Evolutionary conservation across 1,140 invertebrate genomes (phyloP), one percentile per base, ranked within the genome.

Genomic region (Drosophila santomea): DNA sequence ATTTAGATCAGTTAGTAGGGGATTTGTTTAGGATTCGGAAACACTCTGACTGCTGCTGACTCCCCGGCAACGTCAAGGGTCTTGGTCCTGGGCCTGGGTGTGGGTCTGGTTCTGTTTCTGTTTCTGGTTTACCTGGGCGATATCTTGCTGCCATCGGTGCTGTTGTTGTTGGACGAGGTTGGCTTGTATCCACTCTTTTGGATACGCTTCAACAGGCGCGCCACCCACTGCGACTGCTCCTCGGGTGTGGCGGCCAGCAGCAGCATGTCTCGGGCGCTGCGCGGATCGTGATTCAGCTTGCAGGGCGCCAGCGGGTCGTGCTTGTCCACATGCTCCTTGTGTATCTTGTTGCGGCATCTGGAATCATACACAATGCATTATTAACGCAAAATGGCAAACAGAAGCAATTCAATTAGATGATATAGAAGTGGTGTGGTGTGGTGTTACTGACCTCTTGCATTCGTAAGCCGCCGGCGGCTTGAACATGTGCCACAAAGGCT

Each of bases 401-500:
- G 25, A 25, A 25, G 25, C 25, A 25, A 25, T 25, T 4, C 38
- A 14, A 4, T 39, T 39, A 4, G 14, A 14, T 14, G 3, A 38
- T 38, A 3, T n/a, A 32, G 17, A 17, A 17, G 17, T 17, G 17
- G 17, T 17, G 17, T 17, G 17, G 17, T 17, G 28, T 32, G 28
- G 7, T 10, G 28, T 8, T 32, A 47, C 47, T 69, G 94, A 98
- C 91, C 97, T 94, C 95, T 97, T 95, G 93, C 98, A 99, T 93
- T 99, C 98, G 67, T 99, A 94, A 54, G 98, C 98, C 73, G 97
- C 97, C 50, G 98, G 98, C 63, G 98, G 98, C 91, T 98, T 95
- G 92, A 99, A 97, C 95, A 99, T 97, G 93, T 99, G 96, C 97
- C 98, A 99, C 56, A 99, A 94, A 80, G 98, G 98, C 92, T 98